Evolutionary conservation across 2,888 invertebrate genomes (phyloP), one percentile per base, ranked within the genome.

Genomic region (Lasioglossum morio): DNA sequence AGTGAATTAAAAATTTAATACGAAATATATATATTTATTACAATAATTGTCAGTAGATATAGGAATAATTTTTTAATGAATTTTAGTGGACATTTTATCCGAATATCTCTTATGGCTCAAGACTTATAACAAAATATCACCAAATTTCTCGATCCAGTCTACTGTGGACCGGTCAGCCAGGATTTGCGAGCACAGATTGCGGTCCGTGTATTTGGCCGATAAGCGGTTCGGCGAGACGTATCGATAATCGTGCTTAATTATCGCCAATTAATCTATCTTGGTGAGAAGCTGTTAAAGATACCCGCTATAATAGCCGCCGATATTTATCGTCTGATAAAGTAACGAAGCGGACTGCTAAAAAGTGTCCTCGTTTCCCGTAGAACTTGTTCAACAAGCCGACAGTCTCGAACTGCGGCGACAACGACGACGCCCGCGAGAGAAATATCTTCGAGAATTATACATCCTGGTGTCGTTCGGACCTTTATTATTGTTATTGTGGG

Each of bases 201-300:
- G n/a, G 30, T 34, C 14, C 46, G 30, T 75, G 40, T 79, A 77
- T 81, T 80, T 78, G 72, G 37, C 60, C 70, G 83, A 85, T 88
- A 87, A 88, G 70, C 81, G 69, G 48, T 40, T 48, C 37, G 46
- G n/a, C 72, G 73, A 66, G 30, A 69, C 48, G 43, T 57, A 72
- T 34, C 79, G 73, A 82, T 88, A 81, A 88, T 81, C 53, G n/a
- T n/a, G 48, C 60, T 79, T 87, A 81, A 85, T 87, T 72, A 77
- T 60, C 66, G 19, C 37, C 76, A 72, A 88, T 89, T 87, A 87
- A 88, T 88, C 84, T 80, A 86, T 81, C 85, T 60, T 10, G 34
- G 46, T 69, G 48, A 66, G 66, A 53, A 82, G 81, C 81, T 69
- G 72, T 82, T 81, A 69, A 75, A 77, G 72, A 66, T 12, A 78